Percentiles rank a stretch among this genome's conserved stretches.
phyloP scores from a whole-genome alignment of 1,140 invertebrate species.

The Caerostris darwini region DNA sequence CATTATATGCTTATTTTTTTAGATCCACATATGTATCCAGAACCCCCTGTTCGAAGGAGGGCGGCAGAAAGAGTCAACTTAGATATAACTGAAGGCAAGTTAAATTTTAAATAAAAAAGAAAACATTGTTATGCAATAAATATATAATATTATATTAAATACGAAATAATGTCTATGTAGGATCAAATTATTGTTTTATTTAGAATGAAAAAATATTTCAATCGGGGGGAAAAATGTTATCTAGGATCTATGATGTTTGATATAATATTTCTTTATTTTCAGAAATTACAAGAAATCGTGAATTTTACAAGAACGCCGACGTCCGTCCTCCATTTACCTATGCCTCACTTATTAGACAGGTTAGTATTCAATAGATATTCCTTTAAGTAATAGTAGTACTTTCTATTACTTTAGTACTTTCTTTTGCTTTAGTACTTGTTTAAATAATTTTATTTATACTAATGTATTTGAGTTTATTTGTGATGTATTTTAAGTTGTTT shows the following conservation, averaged over 20 bases:
- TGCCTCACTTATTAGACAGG: constrained; percentile 98
- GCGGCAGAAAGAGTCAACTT: constrained; percentile 85
- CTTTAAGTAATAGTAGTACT: too few relatives aligned
- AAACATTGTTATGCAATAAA: background rate
- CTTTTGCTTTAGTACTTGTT: too few relatives aligned
- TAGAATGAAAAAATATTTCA: background rate
- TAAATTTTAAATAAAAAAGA: background rate
- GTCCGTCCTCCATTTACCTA: constrained; percentile 99
- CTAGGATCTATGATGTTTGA: background rate
- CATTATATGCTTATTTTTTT: background rate
- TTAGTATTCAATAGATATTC: constrained; percentile 81
- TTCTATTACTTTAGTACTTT: too few relatives aligned
- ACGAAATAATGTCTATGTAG: too few relatives aligned
- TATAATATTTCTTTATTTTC: constrained; percentile 79
- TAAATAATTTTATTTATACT: too few relatives aligned
- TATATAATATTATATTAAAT: too few relatives aligned
- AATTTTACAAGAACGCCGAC: constrained; percentile 99
- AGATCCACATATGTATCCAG: constrained; percentile 76
- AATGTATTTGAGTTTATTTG: too few relatives aligned
- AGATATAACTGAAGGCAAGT: constrained; percentile 84
- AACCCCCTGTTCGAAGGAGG: constrained; percentile 81
- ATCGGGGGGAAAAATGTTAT: background rate
- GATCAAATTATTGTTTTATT: background rate
- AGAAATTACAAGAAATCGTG: constrained; percentile 98
- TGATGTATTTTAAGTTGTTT: too few relatives aligned